These are phyloP conservation scores for Gari tellinella DNA, from an alignment of 2,888 invertebrate genomes.

Conservation along the genomic window DNA sequence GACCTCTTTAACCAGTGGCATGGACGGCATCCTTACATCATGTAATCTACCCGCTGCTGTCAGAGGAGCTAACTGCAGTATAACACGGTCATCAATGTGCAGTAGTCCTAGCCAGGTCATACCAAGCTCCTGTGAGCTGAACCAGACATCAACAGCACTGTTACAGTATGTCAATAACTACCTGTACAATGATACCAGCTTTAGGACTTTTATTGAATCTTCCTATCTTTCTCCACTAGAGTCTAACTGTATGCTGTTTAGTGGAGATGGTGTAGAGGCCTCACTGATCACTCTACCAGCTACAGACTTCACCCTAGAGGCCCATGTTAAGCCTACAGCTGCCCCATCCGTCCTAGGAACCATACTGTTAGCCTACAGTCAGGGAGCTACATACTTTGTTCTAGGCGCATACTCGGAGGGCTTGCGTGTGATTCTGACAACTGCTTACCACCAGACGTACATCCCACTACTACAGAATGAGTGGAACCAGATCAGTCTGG, in stretches of 20 bases:
- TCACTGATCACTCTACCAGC: constrained; percentile 48
- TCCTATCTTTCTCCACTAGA: constrained; percentile 42
- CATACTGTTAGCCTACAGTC: constrained; percentile 59
- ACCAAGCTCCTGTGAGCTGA: constrained; percentile 42
- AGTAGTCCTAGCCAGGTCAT: constrained; percentile 27
- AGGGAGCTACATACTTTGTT: constrained; percentile 36
- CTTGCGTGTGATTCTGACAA: constrained; percentile 31
- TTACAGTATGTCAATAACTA: constrained; percentile 29
- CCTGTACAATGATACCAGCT: constrained; percentile 31
- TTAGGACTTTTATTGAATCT: constrained; percentile 41
- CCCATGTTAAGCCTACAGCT: constrained; percentile 62
- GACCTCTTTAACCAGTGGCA: constrained; percentile 20
- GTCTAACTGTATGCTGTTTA: constrained; percentile 59
- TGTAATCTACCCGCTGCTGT: constrained; percentile 56
- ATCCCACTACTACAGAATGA: too few species aligned
- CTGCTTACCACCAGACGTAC: too few species aligned
- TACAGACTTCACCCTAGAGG: constrained; percentile 64
- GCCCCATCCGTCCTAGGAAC: constrained; percentile 42
- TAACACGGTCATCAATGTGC: constrained; percentile 41
- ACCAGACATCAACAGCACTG: constrained; percentile 45
- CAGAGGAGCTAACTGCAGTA: constrained; percentile 40
- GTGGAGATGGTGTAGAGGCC: constrained; percentile 51
- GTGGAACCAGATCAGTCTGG: constrained; percentile 71
- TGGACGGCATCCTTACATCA: constrained; percentile 56
- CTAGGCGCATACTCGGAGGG: constrained; percentile 48